phyloP scores from a whole-genome alignment of 2,113 vertebrate genomes.

The Cricetomys ansorgei region DNA sequence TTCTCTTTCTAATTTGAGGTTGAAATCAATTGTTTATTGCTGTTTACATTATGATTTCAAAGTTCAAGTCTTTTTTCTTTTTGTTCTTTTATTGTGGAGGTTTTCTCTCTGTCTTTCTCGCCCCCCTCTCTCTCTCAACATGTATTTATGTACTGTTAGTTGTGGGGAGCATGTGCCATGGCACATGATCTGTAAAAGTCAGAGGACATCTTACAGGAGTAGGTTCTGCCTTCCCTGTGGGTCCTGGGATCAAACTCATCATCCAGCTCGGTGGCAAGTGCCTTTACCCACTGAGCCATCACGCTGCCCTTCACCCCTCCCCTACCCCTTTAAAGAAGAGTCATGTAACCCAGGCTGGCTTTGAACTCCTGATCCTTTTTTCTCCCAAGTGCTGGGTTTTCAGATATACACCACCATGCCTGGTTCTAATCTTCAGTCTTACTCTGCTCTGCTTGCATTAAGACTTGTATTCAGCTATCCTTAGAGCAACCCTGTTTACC shows the following conservation, averaged over 20 bases:
- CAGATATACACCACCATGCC: background rate
- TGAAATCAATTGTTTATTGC: background rate
- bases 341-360: background rate
- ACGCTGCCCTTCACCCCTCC: no score
- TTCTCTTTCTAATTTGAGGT: conserved; percentile 18
- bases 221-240: background rate
- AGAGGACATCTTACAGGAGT: background rate
- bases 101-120: background rate
- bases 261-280: no score
- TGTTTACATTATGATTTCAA: background rate
- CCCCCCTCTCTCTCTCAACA: background rate
- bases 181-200: background rate
- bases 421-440: background rate
- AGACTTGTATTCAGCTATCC: background rate
- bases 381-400: background rate
- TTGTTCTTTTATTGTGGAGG: background rate
- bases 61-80: background rate
- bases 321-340: background rate
- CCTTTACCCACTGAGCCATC: background rate
- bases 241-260: background rate
- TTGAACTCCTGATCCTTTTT: background rate
- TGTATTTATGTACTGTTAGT: background rate
- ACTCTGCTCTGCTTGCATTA: background rate
- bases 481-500: background rate
- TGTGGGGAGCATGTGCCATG: background rate